Conservation (phyloP, 2,797 vertebrate genomes). For the Schizothorax lantsangensis region DNA sequence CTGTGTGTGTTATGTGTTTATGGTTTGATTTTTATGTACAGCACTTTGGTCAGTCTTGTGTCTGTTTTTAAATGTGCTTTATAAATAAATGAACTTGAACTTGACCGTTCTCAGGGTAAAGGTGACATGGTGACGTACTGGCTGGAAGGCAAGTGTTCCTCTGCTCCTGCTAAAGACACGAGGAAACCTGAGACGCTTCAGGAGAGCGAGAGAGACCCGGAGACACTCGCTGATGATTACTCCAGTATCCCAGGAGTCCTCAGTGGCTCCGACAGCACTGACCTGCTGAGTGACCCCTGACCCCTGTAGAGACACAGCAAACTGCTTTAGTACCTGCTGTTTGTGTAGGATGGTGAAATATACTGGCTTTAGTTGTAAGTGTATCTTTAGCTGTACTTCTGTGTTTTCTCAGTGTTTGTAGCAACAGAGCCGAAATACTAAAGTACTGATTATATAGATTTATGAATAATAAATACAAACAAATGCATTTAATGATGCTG, state of each 20-base stretch:
- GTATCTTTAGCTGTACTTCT: not conserved
- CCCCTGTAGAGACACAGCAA: no score
- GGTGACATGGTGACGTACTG: conserved; percentile 88
- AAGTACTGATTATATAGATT: not conserved
- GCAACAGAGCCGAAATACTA: not conserved
- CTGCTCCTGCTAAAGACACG: conserved; percentile 59
- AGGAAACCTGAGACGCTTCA: conserved; percentile 32
- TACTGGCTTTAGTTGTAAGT: not conserved
- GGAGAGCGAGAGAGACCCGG: conserved; percentile 60
- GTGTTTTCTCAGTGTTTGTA: not conserved
- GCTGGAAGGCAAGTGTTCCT: conserved; percentile 81
- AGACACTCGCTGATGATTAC: conserved; percentile 62
- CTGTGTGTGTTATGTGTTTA: no score
- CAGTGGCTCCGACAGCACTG: conserved; percentile 46
- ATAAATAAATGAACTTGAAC: no score
- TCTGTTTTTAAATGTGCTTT: no score
- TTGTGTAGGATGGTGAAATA: not conserved
- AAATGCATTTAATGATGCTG: not conserved
- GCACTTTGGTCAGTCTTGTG: no score
- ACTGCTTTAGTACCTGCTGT: not conserved
- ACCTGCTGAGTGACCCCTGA: conserved; percentile 54
- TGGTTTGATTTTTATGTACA: no score
- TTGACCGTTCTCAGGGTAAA: conserved; percentile 76
- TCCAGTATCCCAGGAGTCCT: conserved; percentile 76
- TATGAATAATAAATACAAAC: not conserved